These are phyloP conservation scores for Ibidorhyncha struthersii DNA, from an alignment of 2,113 vertebrate species.

Conservation along the genomic window DNA sequence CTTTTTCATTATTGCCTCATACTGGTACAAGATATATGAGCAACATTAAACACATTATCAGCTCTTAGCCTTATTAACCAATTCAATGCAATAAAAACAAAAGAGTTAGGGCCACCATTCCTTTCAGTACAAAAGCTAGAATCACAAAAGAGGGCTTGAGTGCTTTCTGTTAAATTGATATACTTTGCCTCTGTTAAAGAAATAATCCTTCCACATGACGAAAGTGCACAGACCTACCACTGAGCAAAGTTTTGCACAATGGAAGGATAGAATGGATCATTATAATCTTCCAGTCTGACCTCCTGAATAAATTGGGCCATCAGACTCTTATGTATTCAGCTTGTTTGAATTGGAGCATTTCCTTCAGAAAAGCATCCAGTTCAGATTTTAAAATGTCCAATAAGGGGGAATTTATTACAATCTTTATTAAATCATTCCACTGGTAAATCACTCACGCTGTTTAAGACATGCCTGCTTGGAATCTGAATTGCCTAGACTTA, in stretches of 20 bases:
- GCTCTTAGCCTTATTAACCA: not conserved
- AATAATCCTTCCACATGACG: not conserved
- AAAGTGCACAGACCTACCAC: not conserved
- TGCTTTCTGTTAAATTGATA: not conserved
- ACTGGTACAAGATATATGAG: not conserved
- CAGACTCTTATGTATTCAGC: not conserved
- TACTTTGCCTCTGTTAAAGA: not conserved
- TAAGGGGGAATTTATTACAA: conserved; percentile 22
- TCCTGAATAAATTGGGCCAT: not conserved
- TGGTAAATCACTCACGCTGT: not conserved
- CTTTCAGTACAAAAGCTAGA: not conserved
- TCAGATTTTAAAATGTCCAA: not conserved
- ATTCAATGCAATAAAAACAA: not conserved
- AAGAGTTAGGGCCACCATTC: not conserved
- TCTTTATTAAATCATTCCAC: conserved; percentile 45
- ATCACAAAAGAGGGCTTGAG: not conserved
- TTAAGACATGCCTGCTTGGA: not conserved
- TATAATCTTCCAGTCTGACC: not conserved
- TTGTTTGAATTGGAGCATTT: conserved; percentile 18
- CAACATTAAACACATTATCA: not conserved
- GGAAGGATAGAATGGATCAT: not conserved
- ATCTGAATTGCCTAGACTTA: conserved; percentile 4
- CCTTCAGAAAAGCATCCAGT: not conserved
- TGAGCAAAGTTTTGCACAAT: not conserved
- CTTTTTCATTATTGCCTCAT: not conserved